Conservation (phyloP, 1,140 invertebrate species). For the Anoplophora glabripennis region DNA sequence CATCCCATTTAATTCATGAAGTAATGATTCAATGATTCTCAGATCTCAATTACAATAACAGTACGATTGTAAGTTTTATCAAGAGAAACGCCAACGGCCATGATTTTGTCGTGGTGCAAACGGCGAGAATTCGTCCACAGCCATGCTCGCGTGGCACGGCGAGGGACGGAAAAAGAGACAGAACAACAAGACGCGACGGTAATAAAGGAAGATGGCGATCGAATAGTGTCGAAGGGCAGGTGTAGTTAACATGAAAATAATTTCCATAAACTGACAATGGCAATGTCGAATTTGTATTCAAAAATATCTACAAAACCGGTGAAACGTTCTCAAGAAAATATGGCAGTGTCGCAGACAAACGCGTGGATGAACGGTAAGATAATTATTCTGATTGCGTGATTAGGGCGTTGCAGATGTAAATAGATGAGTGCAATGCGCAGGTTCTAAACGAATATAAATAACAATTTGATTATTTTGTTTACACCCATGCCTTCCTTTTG, state of each 20-base stretch:
- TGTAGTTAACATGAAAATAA: slow-evolving; percentile 1
- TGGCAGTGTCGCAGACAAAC: slow-evolving; percentile 75
- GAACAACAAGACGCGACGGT: background rate
- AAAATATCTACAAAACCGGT: slow-evolving; percentile 68
- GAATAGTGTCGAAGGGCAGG: slow-evolving; percentile 13
- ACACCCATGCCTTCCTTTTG: background rate
- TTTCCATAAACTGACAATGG: slow-evolving; percentile 45
- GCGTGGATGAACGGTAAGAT: slow-evolving; percentile 80
- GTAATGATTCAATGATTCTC: no score
- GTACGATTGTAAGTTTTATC: no score
- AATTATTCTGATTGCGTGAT: no score
- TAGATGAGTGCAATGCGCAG: background rate
- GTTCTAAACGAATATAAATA: background rate
- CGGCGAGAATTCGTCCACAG: no score
- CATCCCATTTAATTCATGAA: no score
- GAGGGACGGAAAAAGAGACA: background rate
- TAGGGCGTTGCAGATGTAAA: no score
- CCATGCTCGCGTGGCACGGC: slow-evolving; percentile 2
- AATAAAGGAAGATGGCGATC: slow-evolving; percentile 26
- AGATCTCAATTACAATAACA: no score
- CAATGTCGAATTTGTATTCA: slow-evolving; percentile 72
- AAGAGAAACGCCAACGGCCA: no score
- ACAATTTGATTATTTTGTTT: no score
- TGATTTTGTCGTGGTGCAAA: no score
- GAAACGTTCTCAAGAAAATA: slow-evolving; percentile 65